Conservation (phyloP, 2,113 vertebrate species). For the Halcyon malimbica region DNA sequence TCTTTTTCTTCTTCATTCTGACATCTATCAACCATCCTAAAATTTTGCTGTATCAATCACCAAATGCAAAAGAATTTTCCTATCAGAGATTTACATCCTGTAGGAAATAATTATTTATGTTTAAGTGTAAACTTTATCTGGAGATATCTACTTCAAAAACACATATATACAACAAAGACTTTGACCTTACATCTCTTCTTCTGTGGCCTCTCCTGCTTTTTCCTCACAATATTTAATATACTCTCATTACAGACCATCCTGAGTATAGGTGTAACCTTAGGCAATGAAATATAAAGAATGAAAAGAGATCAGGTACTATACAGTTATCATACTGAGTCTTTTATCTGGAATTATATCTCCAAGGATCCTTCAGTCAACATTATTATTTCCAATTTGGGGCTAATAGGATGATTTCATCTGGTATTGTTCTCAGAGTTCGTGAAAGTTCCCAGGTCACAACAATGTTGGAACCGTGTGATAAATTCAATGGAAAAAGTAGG, state of each 20-base stretch:
- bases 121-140: background rate
- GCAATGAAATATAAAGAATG: background rate
- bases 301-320: background rate
- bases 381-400: background rate
- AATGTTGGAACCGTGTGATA: background rate
- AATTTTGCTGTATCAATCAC: background rate
- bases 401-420: background rate
- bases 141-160: background rate
- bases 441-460: background rate
- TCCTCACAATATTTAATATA: background rate
- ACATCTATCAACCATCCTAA: background rate
- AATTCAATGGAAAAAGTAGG: background rate
- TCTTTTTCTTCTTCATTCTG: background rate
- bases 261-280: background rate
- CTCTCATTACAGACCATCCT: background rate
- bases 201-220: background rate
- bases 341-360: background rate
- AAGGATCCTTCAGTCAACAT: background rate
- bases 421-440: background rate
- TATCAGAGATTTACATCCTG: background rate
- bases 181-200: background rate
- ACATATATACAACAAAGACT: background rate
- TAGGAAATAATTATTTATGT: background rate
- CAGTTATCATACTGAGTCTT: background rate
- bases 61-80: background rate